A percentile compares a stretch with the other conserved stretches of the same genome.
phyloP scores from a whole-genome alignment of 1,140 invertebrate species.

The Drosophila bipectinata region DNA sequence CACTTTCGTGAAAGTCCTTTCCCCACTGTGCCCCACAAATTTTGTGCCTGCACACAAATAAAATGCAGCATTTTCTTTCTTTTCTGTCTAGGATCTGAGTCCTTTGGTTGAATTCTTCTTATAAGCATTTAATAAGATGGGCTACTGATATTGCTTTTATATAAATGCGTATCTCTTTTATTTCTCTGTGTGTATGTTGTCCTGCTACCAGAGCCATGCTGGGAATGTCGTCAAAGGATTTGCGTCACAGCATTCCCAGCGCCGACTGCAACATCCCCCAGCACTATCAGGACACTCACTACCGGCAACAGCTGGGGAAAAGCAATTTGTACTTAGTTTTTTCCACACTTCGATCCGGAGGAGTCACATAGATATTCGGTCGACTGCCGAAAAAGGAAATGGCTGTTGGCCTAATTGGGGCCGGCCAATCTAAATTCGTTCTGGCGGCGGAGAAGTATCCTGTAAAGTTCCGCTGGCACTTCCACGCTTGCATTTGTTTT shows the following conservation, averaged over 20 bases:
- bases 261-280: slow-evolving; percentile 13
- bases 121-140: no score
- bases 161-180: not conserved
- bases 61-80: not conserved
- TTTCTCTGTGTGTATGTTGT: not conserved
- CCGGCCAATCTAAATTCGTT: slow-evolving; percentile 28
- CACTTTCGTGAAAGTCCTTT: slow-evolving; percentile 31
- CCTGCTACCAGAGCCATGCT: slow-evolving; percentile 37
- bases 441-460: slow-evolving; percentile 10
- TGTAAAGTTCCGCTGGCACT: slow-evolving; percentile 10
- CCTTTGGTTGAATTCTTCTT: not conserved
- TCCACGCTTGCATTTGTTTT: slow-evolving; percentile 9
- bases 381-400: slow-evolving; percentile 4
- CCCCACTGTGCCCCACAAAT: not conserved
- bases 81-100: not conserved
- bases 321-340: slow-evolving; percentile 43
- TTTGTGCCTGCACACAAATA: not conserved
- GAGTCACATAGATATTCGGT: slow-evolving; percentile 11
- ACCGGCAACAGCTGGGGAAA: slow-evolving; percentile 16
- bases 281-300: slow-evolving; percentile 10
- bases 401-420: slow-evolving; percentile 20
- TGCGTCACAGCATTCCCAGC: slow-evolving; percentile 46
- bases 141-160: not conserved
- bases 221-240: slow-evolving; percentile 60
- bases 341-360: slow-evolving; percentile 20